These are phyloP conservation scores for Kryptopterus vitreolus DNA, from an alignment of 2,797 vertebrate species.

Conservation along the genomic window DNA sequence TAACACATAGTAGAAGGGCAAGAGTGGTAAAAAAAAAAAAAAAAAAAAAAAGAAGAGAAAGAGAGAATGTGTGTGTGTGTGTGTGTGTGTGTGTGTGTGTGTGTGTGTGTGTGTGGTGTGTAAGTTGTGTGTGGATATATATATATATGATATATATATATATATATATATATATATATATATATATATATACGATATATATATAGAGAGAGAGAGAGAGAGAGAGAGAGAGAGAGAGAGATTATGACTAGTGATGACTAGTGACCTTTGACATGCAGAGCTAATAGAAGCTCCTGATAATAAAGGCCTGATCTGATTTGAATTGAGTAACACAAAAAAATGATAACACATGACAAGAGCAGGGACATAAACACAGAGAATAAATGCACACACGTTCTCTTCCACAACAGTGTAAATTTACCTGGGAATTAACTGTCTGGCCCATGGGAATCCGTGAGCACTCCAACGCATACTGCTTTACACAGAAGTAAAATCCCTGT, in stretches of 20 bases:
- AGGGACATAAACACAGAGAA: background rate
- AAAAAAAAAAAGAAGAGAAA: no score
- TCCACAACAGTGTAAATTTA: constrained; percentile 62
- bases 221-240: background rate
- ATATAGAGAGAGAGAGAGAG: constrained; percentile 8
- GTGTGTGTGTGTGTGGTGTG: no score
- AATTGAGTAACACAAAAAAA: background rate
- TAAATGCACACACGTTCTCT: background rate
- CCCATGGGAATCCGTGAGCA: constrained; percentile 98
- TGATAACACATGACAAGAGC: background rate
- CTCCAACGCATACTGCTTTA: constrained; percentile 96
- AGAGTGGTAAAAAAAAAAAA: no score
- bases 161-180: no score
- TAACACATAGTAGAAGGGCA: constrained; percentile 24
- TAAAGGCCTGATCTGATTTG: background rate
- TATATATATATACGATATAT: no score
- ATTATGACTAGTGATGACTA: background rate
- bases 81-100: no score
- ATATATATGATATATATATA: no score
- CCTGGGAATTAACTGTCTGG: constrained; percentile 97
- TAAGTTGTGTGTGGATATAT: no score
- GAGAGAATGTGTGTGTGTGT: no score
- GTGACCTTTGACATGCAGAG: background rate
- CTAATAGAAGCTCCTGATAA: background rate
- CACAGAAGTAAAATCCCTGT: constrained; percentile 97